A percentile compares a stretch with the other conserved stretches of the same genome.
Conservation (phyloP, 2,888 invertebrate species). For the Acanthosoma haemorrhoidale region DNA sequence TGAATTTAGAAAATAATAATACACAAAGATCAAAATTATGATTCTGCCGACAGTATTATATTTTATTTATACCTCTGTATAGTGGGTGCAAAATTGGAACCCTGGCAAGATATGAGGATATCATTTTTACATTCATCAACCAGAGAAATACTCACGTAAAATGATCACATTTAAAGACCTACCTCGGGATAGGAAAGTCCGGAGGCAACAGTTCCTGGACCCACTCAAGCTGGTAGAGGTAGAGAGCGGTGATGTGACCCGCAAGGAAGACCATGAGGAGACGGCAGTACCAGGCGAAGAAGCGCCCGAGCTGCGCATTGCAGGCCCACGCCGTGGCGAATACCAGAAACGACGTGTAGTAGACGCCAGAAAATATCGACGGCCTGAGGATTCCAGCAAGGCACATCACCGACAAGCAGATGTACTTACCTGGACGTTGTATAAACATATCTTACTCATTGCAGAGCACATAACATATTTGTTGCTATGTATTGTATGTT, state of each 20-base stretch:
- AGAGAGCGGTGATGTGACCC: slow-evolving; percentile 64
- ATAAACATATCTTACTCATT: too few relatives aligned
- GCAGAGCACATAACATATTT: too few relatives aligned
- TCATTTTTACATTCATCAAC: too few relatives aligned
- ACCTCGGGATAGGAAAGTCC: slow-evolving; percentile 67
- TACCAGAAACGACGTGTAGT: slow-evolving; percentile 78
- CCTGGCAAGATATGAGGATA: too few relatives aligned
- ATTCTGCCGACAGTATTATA: too few relatives aligned
- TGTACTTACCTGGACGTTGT: slow-evolving; percentile 57
- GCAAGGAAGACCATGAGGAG: slow-evolving; percentile 69
- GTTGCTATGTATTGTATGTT: too few relatives aligned
- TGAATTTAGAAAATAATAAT: too few relatives aligned
- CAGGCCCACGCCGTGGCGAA: slow-evolving; percentile 84
- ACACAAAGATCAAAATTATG: too few relatives aligned
- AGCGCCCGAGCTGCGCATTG: slow-evolving; percentile 65
- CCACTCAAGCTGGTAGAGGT: slow-evolving; percentile 81
- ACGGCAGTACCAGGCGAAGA: slow-evolving; percentile 69
- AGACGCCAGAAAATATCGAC: slow-evolving; percentile 74
- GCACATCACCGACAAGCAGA: slow-evolving; percentile 61
- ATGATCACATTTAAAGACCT: too few relatives aligned
- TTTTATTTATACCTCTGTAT: too few relatives aligned
- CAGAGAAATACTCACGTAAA: too few relatives aligned
- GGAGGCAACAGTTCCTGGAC: slow-evolving; percentile 65
- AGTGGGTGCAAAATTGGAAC: too few relatives aligned
- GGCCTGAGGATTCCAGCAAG: slow-evolving; percentile 73